phyloP scores from a whole-genome alignment of 2,797 vertebrate species.

The Sebastes goodei region DNA sequence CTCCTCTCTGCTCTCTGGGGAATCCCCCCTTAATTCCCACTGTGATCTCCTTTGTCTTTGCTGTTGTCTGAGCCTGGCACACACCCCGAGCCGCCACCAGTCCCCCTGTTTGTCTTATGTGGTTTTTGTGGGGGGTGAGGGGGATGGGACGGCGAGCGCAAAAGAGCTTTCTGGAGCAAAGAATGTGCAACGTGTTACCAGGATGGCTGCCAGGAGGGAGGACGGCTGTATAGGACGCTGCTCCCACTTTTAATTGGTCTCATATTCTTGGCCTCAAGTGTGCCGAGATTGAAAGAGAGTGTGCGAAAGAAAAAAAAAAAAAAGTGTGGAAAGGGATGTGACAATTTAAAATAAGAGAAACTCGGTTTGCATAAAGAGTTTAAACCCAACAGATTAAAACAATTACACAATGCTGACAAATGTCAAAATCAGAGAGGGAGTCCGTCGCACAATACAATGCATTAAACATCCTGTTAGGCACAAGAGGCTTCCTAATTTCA shows the following conservation, averaged over 20 bases:
- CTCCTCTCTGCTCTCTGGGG: slow-evolving; percentile 47
- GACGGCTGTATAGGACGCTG: slow-evolving; percentile 29
- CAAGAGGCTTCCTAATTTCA: background rate
- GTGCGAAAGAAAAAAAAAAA: background rate
- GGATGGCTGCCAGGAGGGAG: slow-evolving; percentile 52
- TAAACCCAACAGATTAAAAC: slow-evolving; percentile 19
- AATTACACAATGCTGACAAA: background rate
- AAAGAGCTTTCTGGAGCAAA: slow-evolving; percentile 48
- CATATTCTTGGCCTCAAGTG: slow-evolving; percentile 62
- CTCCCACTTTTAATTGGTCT: slow-evolving; percentile 64
- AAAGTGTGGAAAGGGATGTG: slow-evolving; percentile 12
- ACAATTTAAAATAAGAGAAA: background rate
- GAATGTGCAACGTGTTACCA: slow-evolving; percentile 63
- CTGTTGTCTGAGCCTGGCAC: slow-evolving; percentile 51
- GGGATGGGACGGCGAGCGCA: background rate
- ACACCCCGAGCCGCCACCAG: slow-evolving; percentile 36
- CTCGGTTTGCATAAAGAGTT: background rate
- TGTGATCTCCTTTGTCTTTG: slow-evolving; percentile 62
- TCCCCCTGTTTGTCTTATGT: slow-evolving; percentile 49
- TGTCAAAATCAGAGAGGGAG: background rate
- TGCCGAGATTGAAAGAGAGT: slow-evolving; percentile 31
- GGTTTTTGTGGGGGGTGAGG: background rate
- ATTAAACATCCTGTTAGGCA: background rate
- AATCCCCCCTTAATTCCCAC: slow-evolving; percentile 48
- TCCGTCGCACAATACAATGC: background rate